phyloP scores from a whole-genome alignment of 2,888 invertebrate species.

The Chelonus formosanus region DNA sequence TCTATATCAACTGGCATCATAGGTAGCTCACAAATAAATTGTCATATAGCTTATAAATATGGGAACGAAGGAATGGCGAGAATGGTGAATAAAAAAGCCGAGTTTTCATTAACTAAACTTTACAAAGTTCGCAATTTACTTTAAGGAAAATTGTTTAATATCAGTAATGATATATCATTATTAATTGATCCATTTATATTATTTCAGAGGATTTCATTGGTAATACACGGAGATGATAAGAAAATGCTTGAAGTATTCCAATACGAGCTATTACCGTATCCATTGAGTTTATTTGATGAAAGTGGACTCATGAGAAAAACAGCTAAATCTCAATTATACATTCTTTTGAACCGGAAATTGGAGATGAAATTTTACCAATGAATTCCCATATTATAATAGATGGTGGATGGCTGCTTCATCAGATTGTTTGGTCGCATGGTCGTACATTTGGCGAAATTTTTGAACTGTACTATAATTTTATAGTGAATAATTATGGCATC shows the following conservation, averaged over 20 bases:
- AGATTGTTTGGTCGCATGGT: constrained; percentile 35
- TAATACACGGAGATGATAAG: constrained; percentile 37
- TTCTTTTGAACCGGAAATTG: too few species aligned
- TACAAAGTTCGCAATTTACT: not conserved
- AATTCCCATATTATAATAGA: constrained; percentile 29
- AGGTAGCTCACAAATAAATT: constrained; percentile 43
- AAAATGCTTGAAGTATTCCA: constrained; percentile 31
- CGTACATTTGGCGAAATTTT: constrained; percentile 25
- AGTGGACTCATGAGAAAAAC: constrained; percentile 38
- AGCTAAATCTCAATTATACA: not conserved
- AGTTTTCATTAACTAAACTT: not conserved
- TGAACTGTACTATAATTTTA: constrained; percentile 16
- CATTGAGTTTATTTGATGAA: constrained; percentile 38
- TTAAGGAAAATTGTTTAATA: not conserved
- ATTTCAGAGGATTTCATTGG: constrained; percentile 43
- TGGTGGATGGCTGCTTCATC: constrained; percentile 38
- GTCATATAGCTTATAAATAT: constrained; percentile 50
- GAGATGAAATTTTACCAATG: too few species aligned
- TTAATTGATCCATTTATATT: constrained; percentile 17
- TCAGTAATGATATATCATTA: too few species aligned
- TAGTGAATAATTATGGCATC: constrained; percentile 20
- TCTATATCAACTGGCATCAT: constrained; percentile 43
- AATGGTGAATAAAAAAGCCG: constrained; percentile 44
- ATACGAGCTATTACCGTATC: constrained; percentile 43
- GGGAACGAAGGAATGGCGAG: constrained; percentile 45